phyloP scores from a whole-genome alignment of 2,113 vertebrate species.

The Bombycilla garrulus region DNA sequence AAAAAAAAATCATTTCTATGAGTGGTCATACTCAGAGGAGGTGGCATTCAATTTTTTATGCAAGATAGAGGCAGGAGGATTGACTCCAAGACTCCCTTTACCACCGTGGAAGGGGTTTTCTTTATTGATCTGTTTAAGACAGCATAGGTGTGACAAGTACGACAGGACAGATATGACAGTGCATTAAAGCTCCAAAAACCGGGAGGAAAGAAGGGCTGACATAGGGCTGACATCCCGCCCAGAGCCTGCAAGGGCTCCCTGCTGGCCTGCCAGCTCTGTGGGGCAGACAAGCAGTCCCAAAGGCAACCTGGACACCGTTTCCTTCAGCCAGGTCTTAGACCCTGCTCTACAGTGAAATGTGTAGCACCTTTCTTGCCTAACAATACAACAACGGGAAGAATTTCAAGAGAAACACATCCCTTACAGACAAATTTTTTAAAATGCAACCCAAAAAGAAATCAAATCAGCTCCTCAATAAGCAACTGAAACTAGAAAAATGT shows the following conservation, averaged over 20 bases:
- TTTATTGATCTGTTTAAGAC: not conserved
- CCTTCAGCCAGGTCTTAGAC: not conserved
- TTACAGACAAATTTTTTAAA: not conserved
- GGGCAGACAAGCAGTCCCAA: not conserved
- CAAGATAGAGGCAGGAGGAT: not conserved
- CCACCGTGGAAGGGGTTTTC: not conserved
- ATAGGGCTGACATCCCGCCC: not conserved
- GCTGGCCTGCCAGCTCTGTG: not conserved
- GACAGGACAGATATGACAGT: not conserved
- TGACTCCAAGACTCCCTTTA: not conserved
- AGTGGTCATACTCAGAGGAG: not conserved
- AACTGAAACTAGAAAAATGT: not conserved
- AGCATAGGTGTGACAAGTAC: not conserved
- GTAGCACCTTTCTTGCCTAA: not conserved
- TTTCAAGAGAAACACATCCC: not conserved
- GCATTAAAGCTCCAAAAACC: not conserved
- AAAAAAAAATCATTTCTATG: not conserved
- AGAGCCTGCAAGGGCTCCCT: not conserved
- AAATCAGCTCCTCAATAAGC: not conserved
- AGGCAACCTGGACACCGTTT: not conserved
- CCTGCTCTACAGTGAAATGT: not conserved
- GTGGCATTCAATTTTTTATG: not conserved
- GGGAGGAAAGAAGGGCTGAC: not conserved
- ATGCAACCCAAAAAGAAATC: not conserved
- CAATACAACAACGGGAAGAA: not conserved